Base-by-base conservation (phyloP, 2,113 vertebrate species). In the Sinocyclocheilus grahami region DNA sequence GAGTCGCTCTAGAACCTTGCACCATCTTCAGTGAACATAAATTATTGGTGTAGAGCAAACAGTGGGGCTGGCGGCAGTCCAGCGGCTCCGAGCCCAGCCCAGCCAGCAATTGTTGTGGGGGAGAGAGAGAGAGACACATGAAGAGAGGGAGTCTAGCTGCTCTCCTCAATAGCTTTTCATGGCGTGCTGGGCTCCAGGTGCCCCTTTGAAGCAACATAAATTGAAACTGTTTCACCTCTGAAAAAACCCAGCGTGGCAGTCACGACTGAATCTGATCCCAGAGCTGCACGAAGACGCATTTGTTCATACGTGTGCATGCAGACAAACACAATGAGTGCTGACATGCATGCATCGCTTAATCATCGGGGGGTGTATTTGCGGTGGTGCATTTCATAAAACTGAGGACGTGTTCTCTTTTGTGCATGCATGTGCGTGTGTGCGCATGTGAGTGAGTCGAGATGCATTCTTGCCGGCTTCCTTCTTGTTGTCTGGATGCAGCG, bases 41-140 rank as follows among this genome's bases (percentile, higher is more conserved):
- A 96, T 96, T 96, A 96, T 95, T 96, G 95, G 95, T 96, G 95
- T 95, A 96, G 95, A 96, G 96, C 96, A 97, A 96, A 96, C 95
- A 94, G 94, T 95, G 86, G 95, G 93, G 91, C 92, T 96, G 96
- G 96, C 96, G 3, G 79, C 51, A 89, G 92, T 95, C 96, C 96
- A 97, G 92, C 89, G 93, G 90, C 87, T 78, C 88, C 88, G 90
- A 93, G 93, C 93, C 94, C 93, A 96, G 94, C 91, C 92, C 92
- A 94, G 94, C 95, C 91, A 95, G 93, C 91, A 90, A 96, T 96
- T 97, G 95, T 96, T 96, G 93, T 95, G 93, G 94, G 94, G 76
- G 42, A 42, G 42, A 42, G 42, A 42, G 39, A 42, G 42, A 42
- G 42, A 42, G 42, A 42, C 7, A 42, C 8, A 42, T 42, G 42